These are phyloP conservation scores for Ctenopoma kingsleyae DNA, from an alignment of 2,797 vertebrate genomes.

Conservation along the genomic window DNA sequence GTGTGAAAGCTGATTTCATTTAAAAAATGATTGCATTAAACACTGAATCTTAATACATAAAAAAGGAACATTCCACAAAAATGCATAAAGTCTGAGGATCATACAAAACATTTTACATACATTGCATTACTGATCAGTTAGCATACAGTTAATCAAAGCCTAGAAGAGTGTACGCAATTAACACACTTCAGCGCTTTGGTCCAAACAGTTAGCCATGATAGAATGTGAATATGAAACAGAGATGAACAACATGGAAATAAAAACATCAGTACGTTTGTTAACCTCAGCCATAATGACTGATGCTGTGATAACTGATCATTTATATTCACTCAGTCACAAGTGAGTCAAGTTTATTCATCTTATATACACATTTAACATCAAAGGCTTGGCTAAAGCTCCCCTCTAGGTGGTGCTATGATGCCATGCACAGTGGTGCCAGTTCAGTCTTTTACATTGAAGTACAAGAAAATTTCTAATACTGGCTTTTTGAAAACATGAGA, in stretches of 20 bases:
- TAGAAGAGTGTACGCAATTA: slow-evolving; percentile 23
- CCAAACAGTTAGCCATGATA: slow-evolving; percentile 18
- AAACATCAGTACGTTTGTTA: neutral
- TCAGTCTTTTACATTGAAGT: neutral
- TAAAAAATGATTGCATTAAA: slow-evolving; percentile 2
- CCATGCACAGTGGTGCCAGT: neutral
- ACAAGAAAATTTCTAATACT: slow-evolving; percentile 16
- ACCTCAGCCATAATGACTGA: slow-evolving; percentile 25
- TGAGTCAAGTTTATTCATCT: neutral
- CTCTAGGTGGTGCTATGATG: slow-evolving; percentile 43
- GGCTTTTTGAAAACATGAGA: slow-evolving; percentile 15
- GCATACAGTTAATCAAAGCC: slow-evolving; percentile 21
- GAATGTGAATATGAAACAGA: slow-evolving; percentile 23
- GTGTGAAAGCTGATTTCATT: neutral
- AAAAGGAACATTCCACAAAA: slow-evolving; percentile 6
- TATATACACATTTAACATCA: neutral
- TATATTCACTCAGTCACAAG: slow-evolving; percentile 15
- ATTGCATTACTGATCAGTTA: slow-evolving; percentile 31
- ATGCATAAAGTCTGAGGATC: slow-evolving; percentile 22
- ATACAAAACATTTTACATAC: slow-evolving; percentile 24
- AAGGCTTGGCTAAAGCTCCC: neutral
- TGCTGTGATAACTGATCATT: slow-evolving; percentile 22
- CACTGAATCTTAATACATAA: slow-evolving; percentile 16
- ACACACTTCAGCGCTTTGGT: slow-evolving; percentile 23
- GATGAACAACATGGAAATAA: slow-evolving; percentile 1